Evolutionary conservation across 2,113 vertebrate genomes (phyloP).

Genomic region (Tonatia bakeri): DNA sequence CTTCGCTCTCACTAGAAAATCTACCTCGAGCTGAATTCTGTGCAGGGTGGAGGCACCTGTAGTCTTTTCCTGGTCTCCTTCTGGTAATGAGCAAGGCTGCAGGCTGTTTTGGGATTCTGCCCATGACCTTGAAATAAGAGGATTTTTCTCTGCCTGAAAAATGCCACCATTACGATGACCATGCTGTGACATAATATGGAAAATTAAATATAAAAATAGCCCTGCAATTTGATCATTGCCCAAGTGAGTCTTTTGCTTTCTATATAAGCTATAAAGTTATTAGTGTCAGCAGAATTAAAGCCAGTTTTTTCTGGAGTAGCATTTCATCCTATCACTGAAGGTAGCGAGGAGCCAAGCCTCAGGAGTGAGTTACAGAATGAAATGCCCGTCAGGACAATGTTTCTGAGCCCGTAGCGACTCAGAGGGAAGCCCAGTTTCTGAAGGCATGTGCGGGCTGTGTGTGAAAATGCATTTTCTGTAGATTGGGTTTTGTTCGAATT

Average conservation of each 20-base stretch:
- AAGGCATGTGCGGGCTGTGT: neutral
- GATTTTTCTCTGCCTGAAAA: constrained; percentile 27
- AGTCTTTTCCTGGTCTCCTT: neutral
- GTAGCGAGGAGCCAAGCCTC: neutral
- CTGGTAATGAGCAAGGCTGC: neutral
- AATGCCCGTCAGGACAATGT: neutral
- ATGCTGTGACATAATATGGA: neutral
- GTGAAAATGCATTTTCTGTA: neutral
- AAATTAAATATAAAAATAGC: constrained; percentile 21
- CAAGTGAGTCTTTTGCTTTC: constrained; percentile 14
- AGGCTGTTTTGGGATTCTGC: neutral
- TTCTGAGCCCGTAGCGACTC: neutral
- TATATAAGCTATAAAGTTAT: neutral
- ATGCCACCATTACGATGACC: neutral
- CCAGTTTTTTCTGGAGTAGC: neutral
- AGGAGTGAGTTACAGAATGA: neutral
- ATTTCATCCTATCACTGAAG: neutral
- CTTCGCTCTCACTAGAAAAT: neutral
- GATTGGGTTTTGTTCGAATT: neutral
- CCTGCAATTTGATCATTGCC: neutral
- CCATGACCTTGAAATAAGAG: neutral
- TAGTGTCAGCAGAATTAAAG: constrained; percentile 25
- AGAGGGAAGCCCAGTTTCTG: neutral
- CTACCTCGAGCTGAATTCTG: neutral
- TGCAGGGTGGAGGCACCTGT: neutral